Conservation (phyloP, 2,113 vertebrate genomes). For the Siniperca chuatsi region DNA sequence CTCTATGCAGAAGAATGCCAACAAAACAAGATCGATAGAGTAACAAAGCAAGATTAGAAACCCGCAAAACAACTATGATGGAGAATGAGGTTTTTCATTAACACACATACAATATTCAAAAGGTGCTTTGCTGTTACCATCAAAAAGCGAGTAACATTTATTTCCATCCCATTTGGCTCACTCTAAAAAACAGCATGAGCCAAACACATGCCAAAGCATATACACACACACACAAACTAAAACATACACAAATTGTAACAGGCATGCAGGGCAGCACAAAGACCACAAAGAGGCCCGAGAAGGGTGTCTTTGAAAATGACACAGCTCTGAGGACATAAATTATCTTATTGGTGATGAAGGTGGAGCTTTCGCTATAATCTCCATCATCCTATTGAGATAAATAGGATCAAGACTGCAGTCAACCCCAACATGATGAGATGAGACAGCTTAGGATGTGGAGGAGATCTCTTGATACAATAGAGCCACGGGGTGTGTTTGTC, state of each 20-base stretch:
- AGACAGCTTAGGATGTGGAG: constrained; percentile 63
- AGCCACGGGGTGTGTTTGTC: constrained; percentile 43
- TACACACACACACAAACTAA: background rate
- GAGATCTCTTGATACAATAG: constrained; percentile 68
- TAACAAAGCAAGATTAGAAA: constrained; percentile 16
- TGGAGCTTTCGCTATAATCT: constrained; percentile 77
- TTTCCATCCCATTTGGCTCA: constrained; percentile 17
- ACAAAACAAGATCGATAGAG: background rate
- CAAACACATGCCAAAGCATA: background rate
- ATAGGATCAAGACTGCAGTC: constrained; percentile 77
- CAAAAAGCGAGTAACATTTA: constrained; percentile 8
- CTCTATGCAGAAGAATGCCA: constrained; percentile 9
- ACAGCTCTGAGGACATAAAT: constrained; percentile 68
- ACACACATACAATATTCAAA: constrained; percentile 9
- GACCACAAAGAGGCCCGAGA: constrained; percentile 34
- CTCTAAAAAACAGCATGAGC: constrained; percentile 12
- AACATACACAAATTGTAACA: constrained; percentile 19
- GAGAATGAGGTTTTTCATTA: constrained; percentile 13
- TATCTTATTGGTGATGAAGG: constrained; percentile 74
- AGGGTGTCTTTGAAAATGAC: constrained; percentile 65
- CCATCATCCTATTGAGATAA: constrained; percentile 80
- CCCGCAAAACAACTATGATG: background rate
- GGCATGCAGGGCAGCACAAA: constrained; percentile 18
- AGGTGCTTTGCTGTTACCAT: background rate
- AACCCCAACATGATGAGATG: constrained; percentile 71